phyloP scores from a whole-genome alignment of 2,888 invertebrate species.

The Ochropacha duplaris region DNA sequence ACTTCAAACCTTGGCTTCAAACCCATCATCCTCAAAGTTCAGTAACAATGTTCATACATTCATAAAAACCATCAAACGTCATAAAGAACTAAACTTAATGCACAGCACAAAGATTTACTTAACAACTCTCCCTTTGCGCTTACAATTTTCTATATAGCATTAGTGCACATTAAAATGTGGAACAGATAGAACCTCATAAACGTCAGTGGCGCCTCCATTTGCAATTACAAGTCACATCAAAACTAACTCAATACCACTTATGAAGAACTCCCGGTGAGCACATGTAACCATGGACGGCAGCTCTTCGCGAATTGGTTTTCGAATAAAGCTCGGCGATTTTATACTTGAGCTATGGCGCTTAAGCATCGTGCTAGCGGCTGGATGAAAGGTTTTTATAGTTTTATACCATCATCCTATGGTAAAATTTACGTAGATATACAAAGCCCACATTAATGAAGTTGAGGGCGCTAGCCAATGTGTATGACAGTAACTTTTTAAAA shows the following conservation, averaged over 20 bases:
- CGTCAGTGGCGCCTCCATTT: slow-evolving; percentile 38
- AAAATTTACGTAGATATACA: slow-evolving; percentile 28
- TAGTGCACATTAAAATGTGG: slow-evolving; percentile 47
- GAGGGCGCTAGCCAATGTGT: slow-evolving; percentile 14
- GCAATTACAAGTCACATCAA: slow-evolving; percentile 43
- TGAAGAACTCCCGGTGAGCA: slow-evolving; percentile 19
- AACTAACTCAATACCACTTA: slow-evolving; percentile 27
- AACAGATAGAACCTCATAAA: slow-evolving; percentile 30
- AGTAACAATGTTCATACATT: neutral
- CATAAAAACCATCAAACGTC: neutral
- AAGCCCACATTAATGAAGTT: slow-evolving; percentile 30
- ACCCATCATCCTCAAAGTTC: neutral
- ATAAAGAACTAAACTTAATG: slow-evolving; percentile 3
- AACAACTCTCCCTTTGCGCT: slow-evolving; percentile 16
- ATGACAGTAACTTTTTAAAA: neutral
- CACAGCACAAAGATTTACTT: slow-evolving; percentile 10
- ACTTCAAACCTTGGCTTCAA: neutral
- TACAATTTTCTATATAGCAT: slow-evolving; percentile 14
- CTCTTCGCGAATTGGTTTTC: slow-evolving; percentile 27
- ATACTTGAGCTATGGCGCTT: slow-evolving; percentile 41
- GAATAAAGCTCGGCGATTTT: slow-evolving; percentile 37
- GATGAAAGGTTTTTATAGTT: slow-evolving; percentile 54
- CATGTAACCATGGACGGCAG: slow-evolving; percentile 10
- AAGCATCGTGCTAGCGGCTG: slow-evolving; percentile 29
- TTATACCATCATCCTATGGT: slow-evolving; percentile 37